phyloP scores from a whole-genome alignment of 2,888 invertebrate genomes.

The Saturnia pavonia region DNA sequence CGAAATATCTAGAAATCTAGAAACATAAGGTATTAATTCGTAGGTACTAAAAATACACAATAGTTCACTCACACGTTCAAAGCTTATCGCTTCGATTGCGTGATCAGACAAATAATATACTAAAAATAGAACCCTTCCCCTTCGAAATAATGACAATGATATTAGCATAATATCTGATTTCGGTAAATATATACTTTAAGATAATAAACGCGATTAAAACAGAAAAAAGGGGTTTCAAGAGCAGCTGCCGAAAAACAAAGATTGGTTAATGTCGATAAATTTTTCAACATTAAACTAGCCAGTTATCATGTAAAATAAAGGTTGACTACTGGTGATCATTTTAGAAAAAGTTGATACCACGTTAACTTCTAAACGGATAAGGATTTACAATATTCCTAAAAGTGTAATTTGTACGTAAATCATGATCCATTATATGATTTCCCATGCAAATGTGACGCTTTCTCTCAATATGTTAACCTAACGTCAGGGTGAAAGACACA shows the following conservation, averaged over 20 bases:
- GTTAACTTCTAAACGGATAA: background rate
- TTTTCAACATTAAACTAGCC: background rate
- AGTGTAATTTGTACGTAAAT: background rate
- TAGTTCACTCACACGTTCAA: no score
- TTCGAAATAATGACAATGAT: no score
- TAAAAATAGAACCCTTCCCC: no score
- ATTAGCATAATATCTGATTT: no score
- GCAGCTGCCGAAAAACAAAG: background rate
- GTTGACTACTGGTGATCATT: background rate
- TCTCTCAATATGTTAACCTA: background rate
- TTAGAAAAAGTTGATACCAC: background rate
- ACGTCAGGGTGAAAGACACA: conserved; percentile 31
- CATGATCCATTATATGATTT: background rate
- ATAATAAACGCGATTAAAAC: no score
- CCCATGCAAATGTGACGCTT: background rate
- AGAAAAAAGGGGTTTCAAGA: no score
- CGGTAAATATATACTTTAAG: no score
- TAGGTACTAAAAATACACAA: no score
- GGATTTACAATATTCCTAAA: background rate
- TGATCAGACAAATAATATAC: no score
- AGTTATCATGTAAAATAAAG: background rate
- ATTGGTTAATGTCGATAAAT: background rate
- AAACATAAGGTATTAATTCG: no score
- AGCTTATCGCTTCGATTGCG: no score
- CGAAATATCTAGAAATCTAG: no score